Conservation (phyloP, 1,140 invertebrate genomes). For the Drosophila simulans region DNA sequence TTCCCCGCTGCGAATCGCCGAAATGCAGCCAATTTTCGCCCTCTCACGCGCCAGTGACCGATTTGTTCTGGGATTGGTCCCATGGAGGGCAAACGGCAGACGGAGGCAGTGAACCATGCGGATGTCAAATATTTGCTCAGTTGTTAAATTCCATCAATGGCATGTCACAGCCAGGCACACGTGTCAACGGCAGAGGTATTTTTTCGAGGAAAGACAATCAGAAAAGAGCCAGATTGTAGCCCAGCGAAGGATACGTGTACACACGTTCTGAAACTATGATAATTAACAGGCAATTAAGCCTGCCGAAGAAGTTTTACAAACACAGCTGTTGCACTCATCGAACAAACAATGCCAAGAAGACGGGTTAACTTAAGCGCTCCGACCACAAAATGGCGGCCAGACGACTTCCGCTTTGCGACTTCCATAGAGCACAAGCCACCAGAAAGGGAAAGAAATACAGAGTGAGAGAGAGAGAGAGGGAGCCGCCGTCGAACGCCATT, state of each 20-base stretch:
- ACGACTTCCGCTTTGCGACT: conserved; percentile 31
- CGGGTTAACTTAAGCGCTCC: conserved; percentile 33
- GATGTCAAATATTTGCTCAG: conserved; percentile 73
- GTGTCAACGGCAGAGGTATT: conserved; percentile 21
- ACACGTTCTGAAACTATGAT: conserved; percentile 51
- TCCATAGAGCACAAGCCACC: conserved; percentile 1
- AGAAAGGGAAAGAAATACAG: background rate
- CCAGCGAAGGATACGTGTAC: conserved; percentile 3
- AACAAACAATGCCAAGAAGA: conserved; percentile 6
- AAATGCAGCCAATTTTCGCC: conserved; percentile 73
- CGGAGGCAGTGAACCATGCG: conserved; percentile 20
- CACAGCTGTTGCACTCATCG: conserved; percentile 51
- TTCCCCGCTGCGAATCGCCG: conserved; percentile 1
- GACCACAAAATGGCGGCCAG: conserved; percentile 51
- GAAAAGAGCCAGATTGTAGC: background rate
- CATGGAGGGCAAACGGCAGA: conserved; percentile 4
- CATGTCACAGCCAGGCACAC: conserved; percentile 35
- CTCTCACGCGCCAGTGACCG: conserved; percentile 64
- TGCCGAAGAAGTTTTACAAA: conserved; percentile 52
- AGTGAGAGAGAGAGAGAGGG: background rate
- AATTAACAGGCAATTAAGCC: conserved; percentile 75
- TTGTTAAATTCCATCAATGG: conserved; percentile 75
- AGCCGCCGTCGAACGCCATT: conserved; percentile 55
- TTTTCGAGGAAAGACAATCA: conserved; percentile 5
- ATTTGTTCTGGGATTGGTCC: conserved; percentile 32